Evolutionary conservation across 1,140 invertebrate species (phyloP), one percentile per base, ranked within the genome.

Genomic region (Drosophila pseudoobscura): DNA sequence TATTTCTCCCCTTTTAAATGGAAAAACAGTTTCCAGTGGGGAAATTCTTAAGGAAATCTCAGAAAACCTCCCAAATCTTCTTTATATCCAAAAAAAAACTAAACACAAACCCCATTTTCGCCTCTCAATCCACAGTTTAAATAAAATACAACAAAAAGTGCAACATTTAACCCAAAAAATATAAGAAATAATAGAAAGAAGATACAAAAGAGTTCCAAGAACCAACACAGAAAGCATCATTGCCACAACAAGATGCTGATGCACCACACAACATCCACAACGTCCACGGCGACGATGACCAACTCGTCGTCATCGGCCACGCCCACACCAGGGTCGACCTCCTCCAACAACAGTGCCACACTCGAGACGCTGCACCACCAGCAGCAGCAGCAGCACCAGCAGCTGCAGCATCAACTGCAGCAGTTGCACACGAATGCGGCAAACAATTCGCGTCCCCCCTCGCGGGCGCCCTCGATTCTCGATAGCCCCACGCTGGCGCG

Each of bases 401-500:
- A 82, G 56, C 72, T 73, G 29, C 84, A 78, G 6, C 82, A 85
- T 26, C 82, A 82, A 55, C 56, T 71, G 44, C 76, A 79, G 47
- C 74, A 73, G 29, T 54, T 83, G 54, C 69, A 75, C 60, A 73
- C 82, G 50, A 59, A 78, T 47, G 75, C 57, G 45, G 62, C 64
- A 35, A 78, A 80, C 41, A 88, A 89, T 43, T 89, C 89, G 9
- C 83, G 89, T 6, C 89, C 91, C 22, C 90, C 92, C 22, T 91
- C 90, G 7, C 78, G 90, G 9, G 82, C 91, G 0, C 92, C 93
- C 47, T 93, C 92, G 35, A 93, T 94, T 46, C 79, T 93, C 63
- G 93, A 94, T 87, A 93, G 93, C 47, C 93, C 93, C 24, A 94
- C 93, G 55, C 80, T 94, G 72, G 93, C 93, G 46, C 90, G 93